Conservation (phyloP, 2,113 vertebrate species). For the Rhabdornis inornatus region DNA sequence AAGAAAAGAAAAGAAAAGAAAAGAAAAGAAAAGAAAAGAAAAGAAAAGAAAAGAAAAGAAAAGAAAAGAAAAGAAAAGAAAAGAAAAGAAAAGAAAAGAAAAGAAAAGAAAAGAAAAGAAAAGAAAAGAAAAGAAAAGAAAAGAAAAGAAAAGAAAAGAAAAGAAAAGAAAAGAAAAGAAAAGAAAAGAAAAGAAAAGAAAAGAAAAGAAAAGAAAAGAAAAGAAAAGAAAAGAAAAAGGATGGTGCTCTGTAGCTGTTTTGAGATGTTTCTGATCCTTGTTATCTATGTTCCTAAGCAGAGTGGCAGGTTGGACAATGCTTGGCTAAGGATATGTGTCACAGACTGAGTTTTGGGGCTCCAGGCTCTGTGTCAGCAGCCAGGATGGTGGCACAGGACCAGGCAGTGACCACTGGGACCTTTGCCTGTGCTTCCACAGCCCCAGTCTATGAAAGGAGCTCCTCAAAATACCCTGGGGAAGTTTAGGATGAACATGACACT, state of each 20-base stretch:
- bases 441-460: fast-evolving
- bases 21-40: too few species aligned
- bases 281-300: neutral
- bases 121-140: too few species aligned
- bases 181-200: too few species aligned
- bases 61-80: neutral
- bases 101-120: fast-evolving
- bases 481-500: neutral
- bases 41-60: fast-evolving
- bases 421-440: neutral
- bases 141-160: too few species aligned
- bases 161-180: too few species aligned
- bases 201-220: too few species aligned
- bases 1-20: too few species aligned
- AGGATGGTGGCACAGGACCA: fast-evolving
- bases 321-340: neutral
- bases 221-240: fast-evolving
- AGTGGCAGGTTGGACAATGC: neutral
- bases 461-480: neutral
- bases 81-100: fast-evolving
- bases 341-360: neutral
- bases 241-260: neutral
- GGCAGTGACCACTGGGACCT: neutral
- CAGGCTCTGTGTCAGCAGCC: neutral
- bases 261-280: neutral